Conservation (phyloP, 1,140 invertebrate species). For the Cotesia typhae region DNA sequence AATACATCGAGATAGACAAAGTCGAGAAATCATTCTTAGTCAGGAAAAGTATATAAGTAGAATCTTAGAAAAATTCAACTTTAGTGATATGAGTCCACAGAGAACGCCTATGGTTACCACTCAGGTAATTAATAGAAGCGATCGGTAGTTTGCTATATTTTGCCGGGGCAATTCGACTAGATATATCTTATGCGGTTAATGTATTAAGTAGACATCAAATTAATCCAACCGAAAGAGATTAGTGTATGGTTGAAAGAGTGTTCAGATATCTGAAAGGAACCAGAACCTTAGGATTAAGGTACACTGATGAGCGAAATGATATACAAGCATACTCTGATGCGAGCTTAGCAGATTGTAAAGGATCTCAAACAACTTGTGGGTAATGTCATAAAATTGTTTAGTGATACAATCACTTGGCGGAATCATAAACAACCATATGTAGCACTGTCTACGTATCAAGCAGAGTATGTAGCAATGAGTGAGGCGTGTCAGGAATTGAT, state of each 20-base stretch:
- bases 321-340: conserved; percentile 28
- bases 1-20: conserved; percentile 29
- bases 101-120: conserved; percentile 34
- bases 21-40: conserved; percentile 22
- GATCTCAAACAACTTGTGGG: conserved; percentile 31
- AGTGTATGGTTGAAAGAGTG: conserved; percentile 16
- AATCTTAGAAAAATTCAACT: conserved; percentile 30
- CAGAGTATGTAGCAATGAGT: conserved; percentile 35
- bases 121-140: conserved; percentile 37
- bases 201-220: conserved; percentile 46
- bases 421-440: conserved; percentile 34
- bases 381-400: conserved; percentile 29
- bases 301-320: conserved; percentile 1
- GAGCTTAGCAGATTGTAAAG: conserved; percentile 35
- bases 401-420: conserved; percentile 29
- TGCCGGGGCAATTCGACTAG: conserved; percentile 47
- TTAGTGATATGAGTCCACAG: conserved; percentile 26
- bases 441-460: conserved; percentile 35
- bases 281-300: conserved; percentile 10
- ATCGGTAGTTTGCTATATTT: conserved; percentile 54
- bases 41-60: conserved; percentile 29
- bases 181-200: conserved; percentile 54
- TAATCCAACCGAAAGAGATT: conserved; percentile 25
- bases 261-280: conserved; percentile 30
- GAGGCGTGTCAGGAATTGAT: conserved; percentile 31